These are phyloP conservation scores for Lagenorhynchus albirostris DNA, from an alignment of 2,113 vertebrate species.

Conservation along the genomic window DNA sequence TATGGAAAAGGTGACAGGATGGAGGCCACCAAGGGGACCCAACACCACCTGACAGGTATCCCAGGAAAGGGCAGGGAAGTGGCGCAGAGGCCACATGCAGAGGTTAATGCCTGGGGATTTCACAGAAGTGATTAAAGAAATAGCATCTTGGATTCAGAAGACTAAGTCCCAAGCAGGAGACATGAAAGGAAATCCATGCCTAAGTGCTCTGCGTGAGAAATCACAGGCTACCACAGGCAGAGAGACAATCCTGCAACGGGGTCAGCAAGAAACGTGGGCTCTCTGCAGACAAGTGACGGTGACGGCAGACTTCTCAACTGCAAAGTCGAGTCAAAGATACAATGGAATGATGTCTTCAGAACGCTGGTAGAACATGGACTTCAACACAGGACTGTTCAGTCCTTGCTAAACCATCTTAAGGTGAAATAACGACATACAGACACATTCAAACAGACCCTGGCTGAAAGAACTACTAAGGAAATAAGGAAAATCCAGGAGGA, in stretches of 20 bases:
- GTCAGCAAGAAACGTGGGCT: fast-evolving
- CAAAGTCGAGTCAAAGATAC: background rate
- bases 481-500: background rate
- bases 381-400: background rate
- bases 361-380: background rate
- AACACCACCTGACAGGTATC: fast-evolving
- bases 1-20: fast-evolving
- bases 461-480: background rate
- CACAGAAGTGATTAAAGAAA: background rate
- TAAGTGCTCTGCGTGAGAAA: background rate
- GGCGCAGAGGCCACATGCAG: fast-evolving
- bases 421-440: background rate
- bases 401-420: background rate
- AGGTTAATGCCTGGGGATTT: fast-evolving
- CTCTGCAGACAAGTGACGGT: fast-evolving
- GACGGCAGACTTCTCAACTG: background rate
- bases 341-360: fast-evolving
- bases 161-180: background rate
- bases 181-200: background rate
- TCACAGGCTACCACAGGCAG: background rate
- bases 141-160: background rate
- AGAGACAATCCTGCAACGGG: fast-evolving
- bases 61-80: fast-evolving
- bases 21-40: background rate
- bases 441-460: background rate